Base-by-base conservation (phyloP, 53 echinoderm and acorn worm species). In the Apostichopus leukothele region DNA sequence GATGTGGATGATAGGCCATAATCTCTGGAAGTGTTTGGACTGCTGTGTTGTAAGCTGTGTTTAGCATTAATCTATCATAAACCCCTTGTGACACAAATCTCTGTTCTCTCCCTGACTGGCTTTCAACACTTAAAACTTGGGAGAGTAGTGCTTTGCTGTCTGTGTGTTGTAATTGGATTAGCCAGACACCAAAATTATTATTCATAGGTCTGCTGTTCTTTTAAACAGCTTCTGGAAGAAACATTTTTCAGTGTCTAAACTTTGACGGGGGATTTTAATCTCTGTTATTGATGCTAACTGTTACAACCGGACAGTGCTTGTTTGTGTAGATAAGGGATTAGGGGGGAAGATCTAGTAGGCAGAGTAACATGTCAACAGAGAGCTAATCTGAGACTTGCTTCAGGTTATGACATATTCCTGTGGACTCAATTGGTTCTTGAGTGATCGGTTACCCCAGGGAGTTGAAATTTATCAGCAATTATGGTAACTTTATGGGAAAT, bases 11-110 rank as follows among this genome's bases (percentile, higher is more conserved):
- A 71, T 71, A 71, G 71, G 71, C 18, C 5, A 5, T 71, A 71
- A 71, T 71, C 71, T 71, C 71, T 71, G 60, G 59, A 59, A 81
- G 81, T 81, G 81, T 81, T 81, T 81, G 81, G 81, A 54, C 22
- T 21, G 55, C 81, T 71, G 71, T 81, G 81, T 81, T 81, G 81
- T 81, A 55, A 39, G 9, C 81, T 81, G 54, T 51, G 79, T 79
- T 79, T 55, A 81, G 81, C 55, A 55, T 54, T 81, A 81, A 81
- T 81, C 81, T 59, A 81, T 81, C 81, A 53, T 81, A 81, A 81
- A 59, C 22, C 81, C 81, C 81, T 81, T 55, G 81, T 81, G 81
- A 59, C 81, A 81, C 55, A 55, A 81, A 59, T 57, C 71, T 71
- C 18, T n/a, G 71, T 4, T 71, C 81, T 54, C n/a, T 81, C 55